Evolutionary conservation across 2,888 invertebrate species (phyloP).

Genomic region (Brachyptera risi): DNA sequence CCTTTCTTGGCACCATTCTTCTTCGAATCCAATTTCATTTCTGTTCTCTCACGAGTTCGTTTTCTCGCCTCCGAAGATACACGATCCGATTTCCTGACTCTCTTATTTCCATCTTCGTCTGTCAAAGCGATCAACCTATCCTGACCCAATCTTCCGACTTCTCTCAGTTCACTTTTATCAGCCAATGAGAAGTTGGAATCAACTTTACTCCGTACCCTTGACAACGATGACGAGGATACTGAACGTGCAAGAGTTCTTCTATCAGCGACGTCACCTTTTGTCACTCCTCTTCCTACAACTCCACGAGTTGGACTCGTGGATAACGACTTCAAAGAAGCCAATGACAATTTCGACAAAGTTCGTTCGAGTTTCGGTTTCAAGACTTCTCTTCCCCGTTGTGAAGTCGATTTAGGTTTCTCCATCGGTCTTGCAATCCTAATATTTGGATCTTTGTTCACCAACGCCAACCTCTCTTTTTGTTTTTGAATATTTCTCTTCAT

Average conservation of each 20-base stretch:
- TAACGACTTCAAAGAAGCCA: not conserved
- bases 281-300: too few relatives aligned
- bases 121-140: not conserved
- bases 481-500: too few relatives aligned
- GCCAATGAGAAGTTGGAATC: conserved; percentile 3
- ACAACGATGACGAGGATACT: not conserved
- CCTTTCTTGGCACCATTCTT: conserved; percentile 37
- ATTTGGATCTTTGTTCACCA: conserved; percentile 37
- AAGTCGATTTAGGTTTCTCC: conserved; percentile 38
- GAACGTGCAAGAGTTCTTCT: not conserved
- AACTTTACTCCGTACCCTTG: not conserved
- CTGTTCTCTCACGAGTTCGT: conserved; percentile 42
- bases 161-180: not conserved
- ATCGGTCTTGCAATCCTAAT: conserved; percentile 34
- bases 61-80: conserved; percentile 38
- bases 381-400: conserved; percentile 42
- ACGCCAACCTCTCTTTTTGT: conserved; percentile 49
- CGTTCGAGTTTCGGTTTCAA: conserved; percentile 37
- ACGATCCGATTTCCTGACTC: conserved; percentile 37
- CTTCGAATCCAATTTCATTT: conserved; percentile 40
- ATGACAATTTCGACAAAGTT: not conserved
- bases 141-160: too few relatives aligned
- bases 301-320: too few relatives aligned
- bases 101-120: conserved; percentile 39
- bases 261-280: not conserved